Percentiles rank a stretch among this genome's conserved stretches.
Conservation (phyloP, 2,888 invertebrate genomes). For the Hemithea aestivaria region DNA sequence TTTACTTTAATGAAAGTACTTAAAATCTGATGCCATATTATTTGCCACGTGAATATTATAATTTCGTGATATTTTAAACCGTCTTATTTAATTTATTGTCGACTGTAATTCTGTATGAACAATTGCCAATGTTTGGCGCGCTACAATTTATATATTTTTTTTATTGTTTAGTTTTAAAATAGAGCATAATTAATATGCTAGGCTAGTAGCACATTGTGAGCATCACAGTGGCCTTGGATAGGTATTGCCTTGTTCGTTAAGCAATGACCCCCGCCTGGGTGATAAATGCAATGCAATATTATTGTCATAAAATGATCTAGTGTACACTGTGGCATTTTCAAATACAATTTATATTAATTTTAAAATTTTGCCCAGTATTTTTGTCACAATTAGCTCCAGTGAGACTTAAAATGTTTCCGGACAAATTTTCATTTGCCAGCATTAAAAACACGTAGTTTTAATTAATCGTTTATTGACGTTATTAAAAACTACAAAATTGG, state of each 20-base stretch:
- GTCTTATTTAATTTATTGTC: constrained; percentile 65
- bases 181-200: constrained; percentile 66
- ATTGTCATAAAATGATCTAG: constrained; percentile 15
- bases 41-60: constrained; percentile 75
- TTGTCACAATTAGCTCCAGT: constrained; percentile 13
- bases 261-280: constrained; percentile 48
- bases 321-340: constrained; percentile 19
- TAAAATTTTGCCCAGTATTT: constrained; percentile 4
- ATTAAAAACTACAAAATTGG: no score
- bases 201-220: constrained; percentile 67
- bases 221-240: constrained; percentile 68
- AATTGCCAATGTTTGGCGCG: constrained; percentile 48
- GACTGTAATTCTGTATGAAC: constrained; percentile 58
- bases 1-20: constrained; percentile 68
- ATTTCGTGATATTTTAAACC: constrained; percentile 72
- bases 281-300: constrained; percentile 11
- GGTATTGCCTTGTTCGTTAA: constrained; percentile 63
- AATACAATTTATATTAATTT: neutral
- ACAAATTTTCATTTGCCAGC: no score
- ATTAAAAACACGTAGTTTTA: no score
- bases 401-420: no score
- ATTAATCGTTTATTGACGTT: no score
- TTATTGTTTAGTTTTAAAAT: constrained; percentile 50
- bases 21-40: constrained; percentile 76
- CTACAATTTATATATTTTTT: constrained; percentile 40